Evolutionary conservation across 1,140 invertebrate genomes (phyloP).

Genomic region (Conus ventricosus): DNA sequence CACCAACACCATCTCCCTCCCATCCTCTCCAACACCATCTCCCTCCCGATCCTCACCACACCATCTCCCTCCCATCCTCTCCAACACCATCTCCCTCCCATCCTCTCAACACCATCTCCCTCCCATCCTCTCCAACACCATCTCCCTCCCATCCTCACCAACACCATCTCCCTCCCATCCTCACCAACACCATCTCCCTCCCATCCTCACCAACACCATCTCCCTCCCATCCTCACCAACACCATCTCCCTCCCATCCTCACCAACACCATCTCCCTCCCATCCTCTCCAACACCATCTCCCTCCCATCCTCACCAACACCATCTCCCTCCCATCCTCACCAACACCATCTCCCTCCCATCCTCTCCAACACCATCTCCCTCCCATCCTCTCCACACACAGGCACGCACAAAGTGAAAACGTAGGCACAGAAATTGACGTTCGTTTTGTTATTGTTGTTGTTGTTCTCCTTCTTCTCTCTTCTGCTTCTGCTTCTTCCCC

Average conservation of each 20-base stretch:
- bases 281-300: conserved; percentile 5
- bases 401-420: no score
- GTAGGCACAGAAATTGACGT: no score
- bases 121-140: neutral
- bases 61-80: neutral
- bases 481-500: no score
- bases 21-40: neutral
- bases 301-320: neutral
- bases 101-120: neutral
- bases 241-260: neutral
- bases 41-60: no score
- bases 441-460: neutral
- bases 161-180: conserved; percentile 1
- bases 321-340: conserved; percentile 7
- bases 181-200: neutral
- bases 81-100: neutral
- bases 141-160: conserved; percentile 9
- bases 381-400: neutral
- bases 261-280: neutral
- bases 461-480: neutral
- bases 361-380: no score
- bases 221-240: neutral
- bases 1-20: neutral
- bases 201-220: neutral
- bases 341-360: conserved; percentile 16